Percentiles rank a stretch among this genome's conserved stretches.
Conservation (phyloP, 2,797 vertebrate genomes). For the Sebastolobus alascanus region DNA sequence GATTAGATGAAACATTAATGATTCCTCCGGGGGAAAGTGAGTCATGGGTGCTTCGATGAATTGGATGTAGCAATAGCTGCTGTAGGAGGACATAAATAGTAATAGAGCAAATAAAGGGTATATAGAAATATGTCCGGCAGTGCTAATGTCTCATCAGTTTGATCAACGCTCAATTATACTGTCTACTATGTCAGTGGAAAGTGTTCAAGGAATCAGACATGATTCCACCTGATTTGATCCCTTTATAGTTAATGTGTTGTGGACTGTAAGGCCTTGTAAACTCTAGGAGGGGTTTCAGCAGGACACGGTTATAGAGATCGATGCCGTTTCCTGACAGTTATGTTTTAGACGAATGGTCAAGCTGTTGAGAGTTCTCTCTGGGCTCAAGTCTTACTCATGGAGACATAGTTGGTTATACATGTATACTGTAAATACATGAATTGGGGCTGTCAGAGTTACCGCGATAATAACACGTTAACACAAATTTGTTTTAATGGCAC, state of each 20-base stretch:
- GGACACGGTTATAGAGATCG: neutral
- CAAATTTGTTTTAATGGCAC: accelerated
- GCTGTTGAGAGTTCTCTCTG: neutral
- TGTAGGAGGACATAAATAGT: slow-evolving; percentile 16
- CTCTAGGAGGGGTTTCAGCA: neutral
- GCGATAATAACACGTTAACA: no score
- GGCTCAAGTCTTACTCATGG: neutral
- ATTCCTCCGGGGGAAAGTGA: slow-evolving; percentile 54
- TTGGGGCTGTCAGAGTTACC: no score
- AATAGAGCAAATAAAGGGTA: slow-evolving; percentile 34
- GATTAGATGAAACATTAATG: slow-evolving; percentile 70
- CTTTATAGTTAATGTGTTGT: neutral
- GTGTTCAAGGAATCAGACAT: neutral
- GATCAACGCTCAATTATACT: slow-evolving; percentile 20
- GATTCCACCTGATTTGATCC: neutral
- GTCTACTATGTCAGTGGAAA: neutral
- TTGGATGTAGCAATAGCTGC: slow-evolving; percentile 21
- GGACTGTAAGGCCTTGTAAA: neutral
- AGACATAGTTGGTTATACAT: neutral
- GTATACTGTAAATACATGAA: no score
- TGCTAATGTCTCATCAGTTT: slow-evolving; percentile 7
- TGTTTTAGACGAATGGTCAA: no score
- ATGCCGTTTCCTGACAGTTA: no score
- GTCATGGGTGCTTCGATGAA: slow-evolving; percentile 47
- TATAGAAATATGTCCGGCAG: slow-evolving; percentile 35